Percentiles rank a stretch among this genome's conserved stretches.
These are phyloP conservation scores for Austrolebias charrua DNA, from an alignment of 2,797 vertebrate genomes.

Conservation along the genomic window DNA sequence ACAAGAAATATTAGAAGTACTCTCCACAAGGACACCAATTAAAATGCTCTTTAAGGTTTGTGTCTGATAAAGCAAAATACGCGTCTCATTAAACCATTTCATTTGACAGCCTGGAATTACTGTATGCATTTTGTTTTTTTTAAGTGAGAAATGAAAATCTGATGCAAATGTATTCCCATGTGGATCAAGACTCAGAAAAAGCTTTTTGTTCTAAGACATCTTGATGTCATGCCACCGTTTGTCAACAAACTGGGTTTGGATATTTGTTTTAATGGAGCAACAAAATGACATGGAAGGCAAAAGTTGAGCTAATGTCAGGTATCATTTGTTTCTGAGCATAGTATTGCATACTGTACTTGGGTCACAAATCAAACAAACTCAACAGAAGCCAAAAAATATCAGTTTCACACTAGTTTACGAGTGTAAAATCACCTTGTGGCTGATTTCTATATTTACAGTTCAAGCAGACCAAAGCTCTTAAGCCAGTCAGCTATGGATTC, in stretches of 20 bases:
- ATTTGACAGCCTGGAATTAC: conserved; percentile 18
- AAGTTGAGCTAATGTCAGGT: too few species aligned
- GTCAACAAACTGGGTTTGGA: background rate
- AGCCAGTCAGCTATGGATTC: conserved; percentile 36
- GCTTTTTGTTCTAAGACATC: background rate
- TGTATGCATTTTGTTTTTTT: conserved; percentile 9
- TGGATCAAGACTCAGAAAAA: background rate
- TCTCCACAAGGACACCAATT: conserved; percentile 39
- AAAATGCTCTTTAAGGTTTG: conserved; percentile 57
- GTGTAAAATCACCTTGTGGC: conserved; percentile 38
- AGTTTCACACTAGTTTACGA: conserved; percentile 12
- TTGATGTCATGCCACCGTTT: background rate
- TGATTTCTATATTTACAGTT: conserved; percentile 43
- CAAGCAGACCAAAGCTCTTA: conserved; percentile 23
- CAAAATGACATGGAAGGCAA: too few species aligned
- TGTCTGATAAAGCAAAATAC: conserved; percentile 36
- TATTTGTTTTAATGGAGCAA: too few species aligned
- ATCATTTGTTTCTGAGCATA: too few species aligned
- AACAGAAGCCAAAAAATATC: background rate
- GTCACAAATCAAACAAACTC: too few species aligned
- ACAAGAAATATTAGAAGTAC: conserved; percentile 43
- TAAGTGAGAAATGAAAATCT: conserved; percentile 7
- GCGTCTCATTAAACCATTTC: conserved; percentile 38
- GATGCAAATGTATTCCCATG: conserved; percentile 5
- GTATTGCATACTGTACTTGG: too few species aligned